Conservation (phyloP, 2,113 vertebrate genomes). For the Malurus cyaneus region DNA sequence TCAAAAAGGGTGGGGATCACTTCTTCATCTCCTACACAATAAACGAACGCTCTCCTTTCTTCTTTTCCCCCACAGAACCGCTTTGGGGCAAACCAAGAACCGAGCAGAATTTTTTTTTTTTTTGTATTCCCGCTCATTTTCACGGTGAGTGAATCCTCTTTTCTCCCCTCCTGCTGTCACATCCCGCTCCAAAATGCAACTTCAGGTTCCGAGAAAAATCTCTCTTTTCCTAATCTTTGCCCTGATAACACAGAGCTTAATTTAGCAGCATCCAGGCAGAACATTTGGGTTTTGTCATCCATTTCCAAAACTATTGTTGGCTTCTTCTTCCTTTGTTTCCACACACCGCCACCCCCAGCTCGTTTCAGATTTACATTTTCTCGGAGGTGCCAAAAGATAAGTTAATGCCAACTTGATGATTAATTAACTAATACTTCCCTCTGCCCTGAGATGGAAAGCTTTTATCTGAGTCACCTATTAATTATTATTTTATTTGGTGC, state of each 20-base stretch:
- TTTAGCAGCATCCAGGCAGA: slow-evolving; percentile 66
- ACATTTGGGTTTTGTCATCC: slow-evolving; percentile 66
- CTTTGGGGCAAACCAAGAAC: not conserved
- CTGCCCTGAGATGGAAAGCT: slow-evolving; percentile 30
- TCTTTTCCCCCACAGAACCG: not conserved
- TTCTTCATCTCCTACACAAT: not conserved
- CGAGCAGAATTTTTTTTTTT: not conserved
- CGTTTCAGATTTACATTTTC: slow-evolving; percentile 40
- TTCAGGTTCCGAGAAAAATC: slow-evolving; percentile 32
- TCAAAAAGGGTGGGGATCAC: not conserved
- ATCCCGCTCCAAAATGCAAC: not conserved
- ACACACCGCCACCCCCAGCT: not conserved
- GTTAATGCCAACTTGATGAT: slow-evolving; percentile 47
- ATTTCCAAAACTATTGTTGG: slow-evolving; percentile 61
- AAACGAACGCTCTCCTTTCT: not conserved
- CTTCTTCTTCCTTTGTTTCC: slow-evolving; percentile 38
- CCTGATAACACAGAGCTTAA: slow-evolving; percentile 11
- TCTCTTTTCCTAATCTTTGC: slow-evolving; percentile 60
- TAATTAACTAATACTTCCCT: slow-evolving; percentile 52
- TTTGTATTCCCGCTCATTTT: slow-evolving; percentile 17
- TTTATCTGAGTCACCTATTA: slow-evolving; percentile 45
- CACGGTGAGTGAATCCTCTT: slow-evolving; percentile 66
- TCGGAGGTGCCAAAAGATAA: slow-evolving; percentile 62
- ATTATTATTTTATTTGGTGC: slow-evolving; percentile 51
- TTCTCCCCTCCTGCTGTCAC: not conserved